phyloP scores from a whole-genome alignment of 2,888 invertebrate genomes.

The Horisme vitalbata region DNA sequence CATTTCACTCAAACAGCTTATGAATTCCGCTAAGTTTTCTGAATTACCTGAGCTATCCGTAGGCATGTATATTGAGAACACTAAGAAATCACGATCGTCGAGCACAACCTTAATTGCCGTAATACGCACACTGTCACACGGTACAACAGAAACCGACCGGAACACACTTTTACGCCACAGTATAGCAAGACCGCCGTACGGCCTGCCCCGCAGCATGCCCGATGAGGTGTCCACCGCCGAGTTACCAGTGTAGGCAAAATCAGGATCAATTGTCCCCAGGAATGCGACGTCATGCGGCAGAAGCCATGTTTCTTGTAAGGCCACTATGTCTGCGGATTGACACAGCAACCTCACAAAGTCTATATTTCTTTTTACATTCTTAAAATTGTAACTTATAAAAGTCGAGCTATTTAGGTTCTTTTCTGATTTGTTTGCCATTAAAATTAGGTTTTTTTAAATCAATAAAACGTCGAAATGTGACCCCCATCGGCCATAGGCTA shows the following conservation, averaged over 20 bases:
- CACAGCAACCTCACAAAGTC: not conserved
- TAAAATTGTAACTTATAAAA: not conserved
- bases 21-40: not conserved
- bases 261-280: not conserved
- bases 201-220: not conserved
- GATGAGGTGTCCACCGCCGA: slow-evolving; percentile 1
- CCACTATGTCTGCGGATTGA: not conserved
- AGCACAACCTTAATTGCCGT: slow-evolving; percentile 3
- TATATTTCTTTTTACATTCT: not conserved
- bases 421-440: not conserved
- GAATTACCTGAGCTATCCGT: no score
- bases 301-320: slow-evolving; percentile 1
- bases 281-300: not conserved
- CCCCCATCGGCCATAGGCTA: not conserved
- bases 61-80: slow-evolving; percentile 11
- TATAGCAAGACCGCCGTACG: slow-evolving; percentile 2
- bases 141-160: not conserved
- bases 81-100: slow-evolving; percentile 2
- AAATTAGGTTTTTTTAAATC: not conserved
- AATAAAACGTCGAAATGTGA: not conserved
- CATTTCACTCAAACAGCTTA: not conserved
- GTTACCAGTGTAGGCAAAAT: not conserved
- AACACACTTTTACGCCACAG: slow-evolving; percentile 11
- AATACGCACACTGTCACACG: not conserved
- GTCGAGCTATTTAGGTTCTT: not conserved